Percentiles rank a stretch among this genome's conserved stretches.
phyloP scores from a whole-genome alignment of 2,797 vertebrate genomes.

The Nyctibius grandis region DNA sequence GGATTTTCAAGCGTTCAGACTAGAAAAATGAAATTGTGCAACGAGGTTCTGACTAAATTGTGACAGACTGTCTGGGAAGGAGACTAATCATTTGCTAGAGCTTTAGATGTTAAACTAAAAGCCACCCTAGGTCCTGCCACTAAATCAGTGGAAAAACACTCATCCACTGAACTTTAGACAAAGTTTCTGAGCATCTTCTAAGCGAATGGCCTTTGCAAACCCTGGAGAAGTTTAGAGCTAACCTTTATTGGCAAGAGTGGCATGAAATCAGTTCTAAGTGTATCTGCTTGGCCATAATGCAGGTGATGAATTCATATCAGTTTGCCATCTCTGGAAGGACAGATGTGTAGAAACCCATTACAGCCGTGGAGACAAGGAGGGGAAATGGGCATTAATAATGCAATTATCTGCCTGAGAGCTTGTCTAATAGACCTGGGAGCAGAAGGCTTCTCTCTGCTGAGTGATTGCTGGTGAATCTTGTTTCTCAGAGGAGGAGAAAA shows the following conservation, averaged over 20 bases:
- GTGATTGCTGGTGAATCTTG: not conserved
- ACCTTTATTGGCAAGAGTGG: not conserved
- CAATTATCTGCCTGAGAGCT: not conserved
- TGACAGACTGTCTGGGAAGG: not conserved
- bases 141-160: not conserved
- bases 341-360: not conserved
- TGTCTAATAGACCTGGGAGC: not conserved
- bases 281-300: not conserved
- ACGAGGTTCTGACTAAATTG: not conserved
- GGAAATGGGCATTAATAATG: conserved; percentile 12
- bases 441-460: not conserved
- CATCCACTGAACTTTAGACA: not conserved
- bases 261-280: not conserved
- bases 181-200: not conserved
- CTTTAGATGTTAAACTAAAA: not conserved
- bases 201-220: not conserved
- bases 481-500: not conserved
- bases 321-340: not conserved
- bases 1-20: not conserved
- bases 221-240: not conserved
- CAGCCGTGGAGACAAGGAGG: not conserved
- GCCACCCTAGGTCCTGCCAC: not conserved
- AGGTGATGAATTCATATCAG: not conserved
- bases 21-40: not conserved
- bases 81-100: not conserved